Evolutionary conservation across 2,113 vertebrate species (phyloP), one percentile per base, ranked within the genome.

Genomic region (Myotis brandtii): DNA sequence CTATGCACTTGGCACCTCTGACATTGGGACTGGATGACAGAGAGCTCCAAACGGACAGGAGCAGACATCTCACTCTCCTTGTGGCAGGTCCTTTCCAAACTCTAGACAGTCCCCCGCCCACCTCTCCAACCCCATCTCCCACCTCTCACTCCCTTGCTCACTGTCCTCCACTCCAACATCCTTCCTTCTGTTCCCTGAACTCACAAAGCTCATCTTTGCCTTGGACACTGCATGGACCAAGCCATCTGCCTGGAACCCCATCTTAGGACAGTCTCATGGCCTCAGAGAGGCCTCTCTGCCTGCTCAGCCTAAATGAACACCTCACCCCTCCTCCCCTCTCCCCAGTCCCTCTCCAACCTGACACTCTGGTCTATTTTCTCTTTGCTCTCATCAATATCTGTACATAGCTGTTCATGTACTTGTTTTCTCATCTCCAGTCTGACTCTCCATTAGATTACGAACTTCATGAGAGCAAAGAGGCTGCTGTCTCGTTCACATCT

Each of bases 121-220:
- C n/a, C 43, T 66, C 62, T 46, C 73, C 50, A 23, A 37, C 2
- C 46, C 23, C 32, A 9, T 48, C 83, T 46, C 43, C 27, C 40
- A 14, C 50, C 20, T 16, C 37, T 16, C 5, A 9, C 66, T 37
- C 37, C 37, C 48, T 37, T 1, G 23, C 37, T 87, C 48, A 5
- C 10, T 9, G 4, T 21, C 40, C n/a, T 34, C 75, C 34, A 43
- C 21, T 56, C 85, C 13, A 34, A 23, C 0, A 3, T 5, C 40
- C 59, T 64, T 64, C 27, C 76, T 79, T 59, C 88, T 73, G 40
- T 48, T 73, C 54, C 69, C 69, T 66, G 62, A 91, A 75, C 25
- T 92, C 70, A 54, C 27, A 43, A 37, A 62, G 66, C 40, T 89
- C 27, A 0, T 27, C 56, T 40, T 70, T 69, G n/a, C 27, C 34